phyloP scores from a whole-genome alignment of 2,113 vertebrate species.

The Phalacrocorax pelagicus region DNA sequence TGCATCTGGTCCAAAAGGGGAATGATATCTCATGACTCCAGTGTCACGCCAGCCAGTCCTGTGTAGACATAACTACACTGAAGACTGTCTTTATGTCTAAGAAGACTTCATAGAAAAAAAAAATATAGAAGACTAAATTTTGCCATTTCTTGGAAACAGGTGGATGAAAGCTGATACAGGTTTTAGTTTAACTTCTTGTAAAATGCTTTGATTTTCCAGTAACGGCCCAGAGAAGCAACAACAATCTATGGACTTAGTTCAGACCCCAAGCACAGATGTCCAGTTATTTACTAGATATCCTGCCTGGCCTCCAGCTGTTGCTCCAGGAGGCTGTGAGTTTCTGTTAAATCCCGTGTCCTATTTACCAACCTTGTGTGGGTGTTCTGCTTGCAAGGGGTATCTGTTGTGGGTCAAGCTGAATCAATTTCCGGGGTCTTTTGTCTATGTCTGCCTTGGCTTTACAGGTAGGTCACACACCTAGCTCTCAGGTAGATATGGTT shows the following conservation, averaged over 20 bases:
- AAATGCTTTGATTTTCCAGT: background rate
- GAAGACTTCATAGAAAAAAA: background rate
- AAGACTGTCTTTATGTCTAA: background rate
- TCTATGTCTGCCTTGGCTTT: background rate
- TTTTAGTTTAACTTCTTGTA: background rate
- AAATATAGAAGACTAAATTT: background rate
- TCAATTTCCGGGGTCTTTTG: background rate
- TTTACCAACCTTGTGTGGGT: background rate
- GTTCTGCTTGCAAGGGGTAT: background rate
- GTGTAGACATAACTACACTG: background rate
- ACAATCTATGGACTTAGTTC: background rate
- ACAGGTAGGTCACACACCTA: background rate
- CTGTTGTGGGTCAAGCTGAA: background rate
- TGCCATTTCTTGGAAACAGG: background rate
- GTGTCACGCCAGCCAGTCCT: background rate
- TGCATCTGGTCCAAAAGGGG: background rate
- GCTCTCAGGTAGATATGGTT: background rate
- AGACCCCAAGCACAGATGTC: background rate
- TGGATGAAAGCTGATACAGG: background rate
- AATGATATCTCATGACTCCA: background rate
- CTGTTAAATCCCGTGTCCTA: background rate
- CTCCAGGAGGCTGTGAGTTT: background rate
- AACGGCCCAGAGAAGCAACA: background rate
- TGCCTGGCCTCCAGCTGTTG: background rate
- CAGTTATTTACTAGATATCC: background rate